These are phyloP conservation scores for Polyommatus iphigenia DNA, from an alignment of 2,888 invertebrate species.

Conservation along the genomic window DNA sequence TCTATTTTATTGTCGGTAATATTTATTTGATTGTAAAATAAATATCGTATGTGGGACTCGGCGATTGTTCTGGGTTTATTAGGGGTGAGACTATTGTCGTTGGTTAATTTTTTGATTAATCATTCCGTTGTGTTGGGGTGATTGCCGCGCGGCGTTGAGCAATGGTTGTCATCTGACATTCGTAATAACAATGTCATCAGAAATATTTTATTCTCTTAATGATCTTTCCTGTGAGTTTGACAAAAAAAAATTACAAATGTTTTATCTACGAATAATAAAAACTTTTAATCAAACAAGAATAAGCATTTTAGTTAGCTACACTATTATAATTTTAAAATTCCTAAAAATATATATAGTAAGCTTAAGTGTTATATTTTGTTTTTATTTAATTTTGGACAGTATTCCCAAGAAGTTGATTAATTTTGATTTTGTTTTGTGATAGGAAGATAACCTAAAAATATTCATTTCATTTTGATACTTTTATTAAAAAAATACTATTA, in stretches of 20 bases:
- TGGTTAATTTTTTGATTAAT: constrained; percentile 81
- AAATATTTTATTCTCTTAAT: neutral
- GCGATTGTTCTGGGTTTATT: constrained; percentile 70
- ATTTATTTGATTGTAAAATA: constrained; percentile 81
- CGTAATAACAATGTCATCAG: constrained; percentile 8
- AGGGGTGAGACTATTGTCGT: constrained; percentile 71
- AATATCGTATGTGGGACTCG: constrained; percentile 76
- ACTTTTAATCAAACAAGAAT: neutral
- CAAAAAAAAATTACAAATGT: no score
- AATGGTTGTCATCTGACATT: constrained; percentile 24
- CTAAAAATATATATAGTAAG: no score
- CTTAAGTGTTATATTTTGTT: no score
- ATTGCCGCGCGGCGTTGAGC: constrained; percentile 45
- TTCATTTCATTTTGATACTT: no score
- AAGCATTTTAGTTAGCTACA: no score
- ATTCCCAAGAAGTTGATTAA: no score
- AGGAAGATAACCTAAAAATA: no score
- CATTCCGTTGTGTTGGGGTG: constrained; percentile 62
- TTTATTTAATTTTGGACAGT: no score
- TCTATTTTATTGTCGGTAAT: constrained; percentile 78
- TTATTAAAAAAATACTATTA: no score
- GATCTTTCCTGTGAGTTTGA: neutral
- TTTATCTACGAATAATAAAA: no score
- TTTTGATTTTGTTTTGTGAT: no score
- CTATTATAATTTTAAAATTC: no score